Percentiles rank a stretch among this genome's conserved stretches.
These are phyloP conservation scores for Calameuta filiformis DNA, from an alignment of 2,888 invertebrate species.

Conservation along the genomic window DNA sequence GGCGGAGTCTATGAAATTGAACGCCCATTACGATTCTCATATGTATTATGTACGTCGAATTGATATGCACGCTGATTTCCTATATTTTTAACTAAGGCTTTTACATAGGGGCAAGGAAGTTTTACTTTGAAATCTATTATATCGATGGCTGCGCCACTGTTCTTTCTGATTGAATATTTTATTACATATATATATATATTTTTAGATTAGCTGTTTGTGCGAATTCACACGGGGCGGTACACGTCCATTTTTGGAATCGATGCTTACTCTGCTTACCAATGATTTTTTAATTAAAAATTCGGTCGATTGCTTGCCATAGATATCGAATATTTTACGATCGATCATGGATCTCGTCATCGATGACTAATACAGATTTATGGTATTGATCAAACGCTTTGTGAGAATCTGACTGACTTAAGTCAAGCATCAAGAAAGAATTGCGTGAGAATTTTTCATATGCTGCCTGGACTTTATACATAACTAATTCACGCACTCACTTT, in stretches of 20 bases:
- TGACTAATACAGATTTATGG: background rate
- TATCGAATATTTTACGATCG: background rate
- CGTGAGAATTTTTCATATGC: background rate
- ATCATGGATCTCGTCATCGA: background rate
- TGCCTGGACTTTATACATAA: background rate
- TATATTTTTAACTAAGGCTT: background rate
- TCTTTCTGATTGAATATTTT: no score
- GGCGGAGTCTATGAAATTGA: conserved; percentile 31
- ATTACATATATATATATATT: no score
- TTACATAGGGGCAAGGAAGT: background rate
- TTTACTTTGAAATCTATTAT: no score
- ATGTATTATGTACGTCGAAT: background rate
- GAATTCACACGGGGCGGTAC: no score
- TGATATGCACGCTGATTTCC: background rate
- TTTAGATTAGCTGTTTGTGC: no score
- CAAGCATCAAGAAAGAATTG: background rate
- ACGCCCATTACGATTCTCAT: conserved; percentile 31
- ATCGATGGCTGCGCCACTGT: no score
- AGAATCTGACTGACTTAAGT: background rate
- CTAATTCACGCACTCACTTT: background rate
- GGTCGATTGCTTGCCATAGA: background rate
- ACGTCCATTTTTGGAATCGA: no score
- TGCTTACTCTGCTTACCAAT: no score
- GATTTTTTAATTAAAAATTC: background rate
- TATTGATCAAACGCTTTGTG: background rate